Base-by-base conservation (phyloP, 1,140 invertebrate genomes). In the Arctopsyche grandis region DNA sequence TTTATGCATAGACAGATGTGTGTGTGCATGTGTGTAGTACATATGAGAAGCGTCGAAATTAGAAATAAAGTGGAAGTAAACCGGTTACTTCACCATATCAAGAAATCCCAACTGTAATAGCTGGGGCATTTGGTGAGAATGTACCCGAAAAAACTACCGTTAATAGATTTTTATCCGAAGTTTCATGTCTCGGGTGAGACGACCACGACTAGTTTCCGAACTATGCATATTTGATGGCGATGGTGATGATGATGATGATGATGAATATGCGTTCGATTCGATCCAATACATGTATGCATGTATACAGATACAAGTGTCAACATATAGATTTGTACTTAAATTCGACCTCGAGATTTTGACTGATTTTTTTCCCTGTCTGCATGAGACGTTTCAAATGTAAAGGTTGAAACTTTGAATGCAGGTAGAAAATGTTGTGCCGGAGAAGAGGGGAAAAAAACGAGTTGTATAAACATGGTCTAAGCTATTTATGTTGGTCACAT, bases 61-160 rank as follows among this genome's bases (percentile, higher is more conserved):
- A 66, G 63, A 66, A 66, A 66, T 66, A 66, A 66, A 66, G 63
- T 66, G 63, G 63, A 66, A 66, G 63, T 66, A 66, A 66, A 66
- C 63, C 63, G 63, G 63, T 66, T 66, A 66, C 63, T 26, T 66
- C 63, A 66, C 63, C 63, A 66, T 66, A 66, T 66, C 63, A 22
- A 66, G 63, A 66, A 66, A 66, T 66, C 63, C 63, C 63, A 66
- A 66, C 63, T 66, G 63, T 66, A 66, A 66, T 66, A 66, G 63
- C 63, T 66, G 63, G 63, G 63, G 63, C 63, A 66, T 66, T 66
- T 26, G 63, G 63, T 66, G 63, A 26, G 63, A 66, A 26, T 26
- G 22, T 66, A 26, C 24, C 21, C 63, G 22, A 24, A 26, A 66
- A 66, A 66, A 66, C 9, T 66, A 66, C 63, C 63, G 63, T 66